Percentiles rank a stretch among this genome's conserved stretches.
Conservation (phyloP, 1,140 invertebrate species). For the Drosophila trapezifrons region DNA sequence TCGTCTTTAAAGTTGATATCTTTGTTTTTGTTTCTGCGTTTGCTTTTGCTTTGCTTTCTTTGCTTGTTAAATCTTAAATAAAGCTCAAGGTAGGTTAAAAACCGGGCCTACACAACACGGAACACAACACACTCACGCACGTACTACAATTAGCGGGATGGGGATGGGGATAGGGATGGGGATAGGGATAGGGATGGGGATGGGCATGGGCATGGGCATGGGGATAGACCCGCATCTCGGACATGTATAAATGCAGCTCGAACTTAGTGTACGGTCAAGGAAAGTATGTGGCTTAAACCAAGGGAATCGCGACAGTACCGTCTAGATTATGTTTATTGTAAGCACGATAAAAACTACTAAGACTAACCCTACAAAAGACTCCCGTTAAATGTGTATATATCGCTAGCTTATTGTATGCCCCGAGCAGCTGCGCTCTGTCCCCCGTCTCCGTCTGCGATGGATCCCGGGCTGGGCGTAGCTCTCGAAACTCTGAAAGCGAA, state of each 20-base stretch:
- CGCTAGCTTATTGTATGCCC: slow-evolving; percentile 36
- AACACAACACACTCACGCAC: slow-evolving; percentile 9
- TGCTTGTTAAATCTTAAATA: slow-evolving; percentile 55
- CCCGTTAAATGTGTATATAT: slow-evolving; percentile 40
- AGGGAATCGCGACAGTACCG: slow-evolving; percentile 37
- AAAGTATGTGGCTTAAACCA: slow-evolving; percentile 58
- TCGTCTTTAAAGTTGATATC: slow-evolving; percentile 33
- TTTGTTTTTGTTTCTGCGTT: slow-evolving; percentile 27
- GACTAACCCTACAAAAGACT: slow-evolving; percentile 49
- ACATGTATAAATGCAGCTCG: slow-evolving; percentile 74
- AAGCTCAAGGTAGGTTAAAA: slow-evolving; percentile 69
- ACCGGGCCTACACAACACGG: slow-evolving; percentile 45
- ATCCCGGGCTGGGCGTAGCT: not conserved
- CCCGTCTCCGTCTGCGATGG: not conserved
- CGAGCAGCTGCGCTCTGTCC: slow-evolving; percentile 7
- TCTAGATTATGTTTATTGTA: slow-evolving; percentile 36
- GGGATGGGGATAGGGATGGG: not conserved
- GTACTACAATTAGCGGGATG: not conserved
- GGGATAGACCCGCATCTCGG: slow-evolving; percentile 6
- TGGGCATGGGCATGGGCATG: not conserved
- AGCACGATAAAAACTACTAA: slow-evolving; percentile 53
- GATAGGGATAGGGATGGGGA: no score
- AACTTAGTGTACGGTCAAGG: slow-evolving; percentile 52
- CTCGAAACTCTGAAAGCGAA: slow-evolving; percentile 9
- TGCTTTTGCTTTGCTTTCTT: slow-evolving; percentile 21